A percentile compares a stretch with the other conserved stretches of the same genome.
These are phyloP conservation scores for Rhagoletis zephyria DNA, from an alignment of 1,140 invertebrate species.

Conservation along the genomic window DNA sequence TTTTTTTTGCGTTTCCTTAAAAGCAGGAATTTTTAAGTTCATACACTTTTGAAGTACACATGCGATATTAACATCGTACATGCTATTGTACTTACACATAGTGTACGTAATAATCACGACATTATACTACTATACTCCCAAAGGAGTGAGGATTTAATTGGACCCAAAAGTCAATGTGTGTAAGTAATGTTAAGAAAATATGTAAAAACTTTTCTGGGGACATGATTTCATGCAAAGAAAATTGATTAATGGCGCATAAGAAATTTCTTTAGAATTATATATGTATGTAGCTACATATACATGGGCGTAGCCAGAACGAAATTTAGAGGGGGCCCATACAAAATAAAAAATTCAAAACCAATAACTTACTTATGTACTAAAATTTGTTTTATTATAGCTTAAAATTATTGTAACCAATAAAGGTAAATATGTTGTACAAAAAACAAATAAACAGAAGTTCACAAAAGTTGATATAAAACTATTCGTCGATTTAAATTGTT, in stretches of 20 bases:
- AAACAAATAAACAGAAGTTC: too few species aligned
- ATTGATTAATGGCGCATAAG: background rate
- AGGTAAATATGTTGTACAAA: too few species aligned
- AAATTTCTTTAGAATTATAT: background rate
- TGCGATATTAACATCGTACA: background rate
- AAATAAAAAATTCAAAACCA: too few species aligned
- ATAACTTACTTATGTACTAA: too few species aligned
- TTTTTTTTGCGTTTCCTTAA: too few species aligned
- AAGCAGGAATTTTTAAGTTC: too few species aligned
- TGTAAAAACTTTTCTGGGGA: background rate
- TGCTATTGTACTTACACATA: background rate
- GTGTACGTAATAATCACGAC: background rate
- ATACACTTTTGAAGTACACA: background rate
- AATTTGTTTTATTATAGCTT: too few species aligned
- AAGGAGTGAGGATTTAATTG: slow-evolving; percentile 24
- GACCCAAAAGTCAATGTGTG: background rate
- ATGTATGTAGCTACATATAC: background rate
- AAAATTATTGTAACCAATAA: too few species aligned
- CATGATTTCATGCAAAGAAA: background rate
- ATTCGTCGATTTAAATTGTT: too few species aligned
- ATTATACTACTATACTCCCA: background rate
- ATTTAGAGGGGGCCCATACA: too few species aligned
- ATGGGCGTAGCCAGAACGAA: too few species aligned
- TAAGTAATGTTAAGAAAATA: background rate
- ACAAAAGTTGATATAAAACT: too few species aligned